These are phyloP conservation scores for Oreochromis tanganicae DNA, from an alignment of 2,113 vertebrate genomes.

Conservation along the genomic window DNA sequence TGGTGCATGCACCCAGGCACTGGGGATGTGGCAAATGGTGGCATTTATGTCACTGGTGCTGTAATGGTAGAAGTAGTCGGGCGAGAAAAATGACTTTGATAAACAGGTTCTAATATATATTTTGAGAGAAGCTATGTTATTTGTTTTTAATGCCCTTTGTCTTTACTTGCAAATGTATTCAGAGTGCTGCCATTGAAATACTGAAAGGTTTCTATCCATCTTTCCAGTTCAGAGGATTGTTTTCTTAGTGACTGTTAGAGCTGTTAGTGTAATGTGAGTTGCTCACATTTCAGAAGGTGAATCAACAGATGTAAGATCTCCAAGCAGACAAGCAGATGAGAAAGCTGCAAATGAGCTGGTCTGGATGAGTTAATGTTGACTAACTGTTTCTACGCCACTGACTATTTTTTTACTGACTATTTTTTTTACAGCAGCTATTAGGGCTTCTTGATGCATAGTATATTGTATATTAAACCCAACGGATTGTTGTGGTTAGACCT, in stretches of 20 bases:
- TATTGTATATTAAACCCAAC: neutral
- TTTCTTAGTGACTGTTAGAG: neutral
- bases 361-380: neutral
- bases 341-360: neutral
- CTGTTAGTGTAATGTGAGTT: neutral
- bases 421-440: neutral
- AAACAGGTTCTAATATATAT: neutral
- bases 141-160: neutral
- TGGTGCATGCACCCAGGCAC: neutral
- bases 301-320: neutral
- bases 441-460: neutral
- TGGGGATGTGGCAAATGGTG: neutral
- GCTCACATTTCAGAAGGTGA: neutral
- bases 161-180: neutral
- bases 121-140: fast-evolving
- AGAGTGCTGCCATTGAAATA: neutral
- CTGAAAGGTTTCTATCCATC: neutral
- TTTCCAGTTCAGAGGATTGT: neutral
- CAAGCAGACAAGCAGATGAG: neutral
- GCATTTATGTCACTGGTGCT: neutral
- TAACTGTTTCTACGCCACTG: neutral
- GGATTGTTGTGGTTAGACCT: neutral
- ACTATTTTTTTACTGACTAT: neutral
- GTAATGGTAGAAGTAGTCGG: neutral
- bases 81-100: neutral